Base-by-base conservation (phyloP, 2,113 vertebrate species). In the Narcine bancroftii region DNA sequence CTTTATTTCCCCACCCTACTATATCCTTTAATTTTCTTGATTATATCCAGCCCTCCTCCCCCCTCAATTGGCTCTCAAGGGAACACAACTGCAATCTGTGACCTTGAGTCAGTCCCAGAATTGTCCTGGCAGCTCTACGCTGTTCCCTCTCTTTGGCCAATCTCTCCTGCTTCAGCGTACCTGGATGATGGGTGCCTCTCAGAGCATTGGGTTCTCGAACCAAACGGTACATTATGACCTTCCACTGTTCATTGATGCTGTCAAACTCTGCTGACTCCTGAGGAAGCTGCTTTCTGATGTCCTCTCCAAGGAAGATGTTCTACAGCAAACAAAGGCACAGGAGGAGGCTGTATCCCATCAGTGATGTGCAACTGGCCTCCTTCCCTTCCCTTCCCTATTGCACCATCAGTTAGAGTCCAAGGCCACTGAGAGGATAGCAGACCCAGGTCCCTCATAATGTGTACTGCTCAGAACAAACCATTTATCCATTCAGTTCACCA, bases 231-330 rank as follows among this genome's bases (percentile, higher is more conserved):
- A 97, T 97, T 93, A 97, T 95, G 47, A 77, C 72, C 93, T 97
- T 97, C 97, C 97, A 98, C 94, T 92, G 96, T 76, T 19, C 92
- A 92, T 97, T 97, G 85, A 97, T 93, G 0, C 93, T 94, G 93
- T 97, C 96, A 92, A 98, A 98, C 83, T 96, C 95, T 42, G 95
- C 93, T 0, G 96, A 97, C 92, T 98, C 97, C 0, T 85, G 93
- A 89, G 97, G 97, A 72, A 98, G 95, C 94, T 98, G 97, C 93
- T 97, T 97, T 56, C 96, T 95, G 93, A 98, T 98, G 94, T 98
- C 97, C 92, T 97, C 97, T 33, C 97, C 97, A 89, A 96, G 93
- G 92, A 98, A 98, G 93, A 98, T 98, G 92, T 97, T 98, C 98
- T 98, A 93, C 65, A 42, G 92, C 42, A 47, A 65, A 50, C 1